Evolutionary conservation across 2,797 vertebrate genomes (phyloP), one percentile per base, ranked within the genome.

Genomic region (Varecia variegata): DNA sequence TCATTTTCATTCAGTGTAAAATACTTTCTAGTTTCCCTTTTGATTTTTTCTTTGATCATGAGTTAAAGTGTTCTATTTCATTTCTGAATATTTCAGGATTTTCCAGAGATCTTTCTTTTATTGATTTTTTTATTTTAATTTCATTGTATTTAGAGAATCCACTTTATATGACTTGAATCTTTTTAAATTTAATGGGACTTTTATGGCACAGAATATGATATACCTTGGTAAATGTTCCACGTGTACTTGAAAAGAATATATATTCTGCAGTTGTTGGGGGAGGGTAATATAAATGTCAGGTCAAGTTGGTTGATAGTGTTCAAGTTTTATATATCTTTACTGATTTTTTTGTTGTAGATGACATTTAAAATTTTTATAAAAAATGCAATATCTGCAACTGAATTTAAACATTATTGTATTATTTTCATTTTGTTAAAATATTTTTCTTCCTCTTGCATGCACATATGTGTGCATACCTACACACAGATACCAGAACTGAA

Each of bases 111-210:
- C 30, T 79, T 88, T 95, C 54, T 60, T 30, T 87, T 92, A 94
- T 0, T 35, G 70, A 83, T 80, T 96, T 96, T 58, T 87, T 7
- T 8, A 96, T 93, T 90, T 96, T 87, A 95, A 90, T 92, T 95
- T 52, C 38, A 95, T 2, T 87, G 17, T 58, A 20, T 52, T 81
- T 50, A 89, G 62, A 95, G 80, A 89, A 89, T 32, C 93, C 82
- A 56, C 13, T 67, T 82, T 65, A 8, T 79, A 87, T 70, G n/a
- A 83, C 52, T 21, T 89, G 40, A 91, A 88, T 43, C 68, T 25
- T 94, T 92, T 94, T 77, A 58, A 93, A 83, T 92, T 87, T 86
- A 93, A 68, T 90, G 30, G 80, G 35, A 93, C n/a, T 82, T 92
- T 90, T 86, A 40, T 77, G 83, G n/a, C 54, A 56, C 32, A 77